phyloP scores from a whole-genome alignment of 2,797 vertebrate species.

The Glyptemys insculpta region DNA sequence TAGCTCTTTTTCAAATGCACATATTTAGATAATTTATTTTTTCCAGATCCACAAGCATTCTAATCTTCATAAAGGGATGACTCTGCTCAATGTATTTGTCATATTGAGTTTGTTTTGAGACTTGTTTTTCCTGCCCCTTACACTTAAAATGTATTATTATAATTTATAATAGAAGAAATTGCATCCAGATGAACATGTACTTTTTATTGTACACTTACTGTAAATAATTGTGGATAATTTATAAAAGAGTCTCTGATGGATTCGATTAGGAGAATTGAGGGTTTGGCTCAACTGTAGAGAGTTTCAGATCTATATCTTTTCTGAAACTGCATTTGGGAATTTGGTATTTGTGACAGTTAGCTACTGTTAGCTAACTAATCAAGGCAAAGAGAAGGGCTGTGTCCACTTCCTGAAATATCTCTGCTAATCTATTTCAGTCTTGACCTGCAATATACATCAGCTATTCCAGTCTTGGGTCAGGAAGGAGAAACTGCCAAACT shows the following conservation, averaged over 20 bases:
- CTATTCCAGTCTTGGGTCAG: constrained; percentile 8
- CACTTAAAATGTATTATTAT: neutral
- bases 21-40: neutral
- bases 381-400: neutral
- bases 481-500: constrained; percentile 13
- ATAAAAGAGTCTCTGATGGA: neutral
- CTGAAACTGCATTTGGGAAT: neutral
- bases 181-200: neutral
- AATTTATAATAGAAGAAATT: neutral
- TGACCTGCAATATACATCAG: neutral
- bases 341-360: neutral
- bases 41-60: neutral
- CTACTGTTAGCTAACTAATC: neutral
- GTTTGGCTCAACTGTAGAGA: neutral
- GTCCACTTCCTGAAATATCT: neutral
- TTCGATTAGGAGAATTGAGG: neutral
- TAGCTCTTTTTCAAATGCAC: neutral
- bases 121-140: neutral
- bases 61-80: neutral
- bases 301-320: neutral
- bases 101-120: neutral
- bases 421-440: neutral
- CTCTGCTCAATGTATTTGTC: neutral
- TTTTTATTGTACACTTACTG: neutral
- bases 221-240: neutral